Evolutionary conservation across 2,797 vertebrate genomes (phyloP), one percentile per base, ranked within the genome.

Genomic region (Buceros bicornis): DNA sequence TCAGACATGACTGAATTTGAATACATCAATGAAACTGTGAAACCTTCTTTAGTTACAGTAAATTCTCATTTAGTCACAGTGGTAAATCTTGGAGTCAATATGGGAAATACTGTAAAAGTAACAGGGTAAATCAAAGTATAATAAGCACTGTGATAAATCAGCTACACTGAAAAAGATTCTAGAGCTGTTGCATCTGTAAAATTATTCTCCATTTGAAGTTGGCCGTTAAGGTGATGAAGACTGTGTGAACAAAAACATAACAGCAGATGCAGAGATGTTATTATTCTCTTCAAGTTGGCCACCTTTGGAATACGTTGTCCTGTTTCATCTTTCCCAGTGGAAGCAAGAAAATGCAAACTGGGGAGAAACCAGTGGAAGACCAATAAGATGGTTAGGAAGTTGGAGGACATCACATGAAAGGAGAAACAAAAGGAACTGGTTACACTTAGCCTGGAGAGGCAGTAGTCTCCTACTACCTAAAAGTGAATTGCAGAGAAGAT

Each of bases 11-110:
- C 26, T 4, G 3, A 79, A 45, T 65, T 40, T 86, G 50, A 60
- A 47, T 81, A 54, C 5, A 54, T 67, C 51, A 64, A 22, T 91
- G 61, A 90, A 95, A 78, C 48, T 54, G 22, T 87, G 76, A 87
- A 91, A 88, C 43, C 25, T 90, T 48, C 37, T 89, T 82, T 92
- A 71, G 45, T 82, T 81, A 71, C 21, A 48, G 45, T 37, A 87
- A 93, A 89, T 64, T 14, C 11, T 72, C 5, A n/a, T 69, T 86
- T 90, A 78, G 70, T 74, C 80, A 84, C 25, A 53, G 22, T 69
- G 26, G 16, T 77, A 90, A 85, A 72, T 58, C n/a, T 43, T 73
- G 37, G 33, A 85, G 24, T 83, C 48, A 37, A 35, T 79, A 84
- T n/a, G 26, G 18, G 17, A 92, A 90, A 78, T 47, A 67, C 3